These are phyloP conservation scores for Sphaeramia orbicularis DNA, from an alignment of 2,797 vertebrate species.

Conservation along the genomic window DNA sequence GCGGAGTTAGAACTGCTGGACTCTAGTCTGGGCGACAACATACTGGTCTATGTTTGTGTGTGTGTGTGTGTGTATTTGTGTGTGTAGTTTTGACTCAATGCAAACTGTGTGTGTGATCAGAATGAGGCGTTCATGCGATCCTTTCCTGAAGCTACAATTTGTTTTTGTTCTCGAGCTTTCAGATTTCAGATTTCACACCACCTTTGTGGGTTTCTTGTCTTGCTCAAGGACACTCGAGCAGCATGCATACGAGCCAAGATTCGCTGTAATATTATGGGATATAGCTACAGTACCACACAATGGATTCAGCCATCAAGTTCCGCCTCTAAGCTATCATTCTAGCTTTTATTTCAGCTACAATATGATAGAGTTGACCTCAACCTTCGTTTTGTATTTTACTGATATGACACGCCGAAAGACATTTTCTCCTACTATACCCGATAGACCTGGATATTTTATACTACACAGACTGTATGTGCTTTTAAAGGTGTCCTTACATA, in stretches of 20 bases:
- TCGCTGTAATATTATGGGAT: neutral
- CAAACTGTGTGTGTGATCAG: neutral
- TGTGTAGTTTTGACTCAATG: neutral
- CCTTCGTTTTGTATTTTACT: slow-evolving; percentile 26
- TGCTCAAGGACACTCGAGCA: slow-evolving; percentile 12
- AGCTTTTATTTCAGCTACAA: slow-evolving; percentile 16
- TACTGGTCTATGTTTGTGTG: neutral
- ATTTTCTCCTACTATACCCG: slow-evolving; percentile 27
- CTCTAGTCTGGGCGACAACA: slow-evolving; percentile 14
- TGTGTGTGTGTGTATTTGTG: slow-evolving; percentile 4
- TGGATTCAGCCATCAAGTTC: slow-evolving; percentile 17
- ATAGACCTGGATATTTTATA: slow-evolving; percentile 27
- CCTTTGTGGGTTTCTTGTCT: neutral
- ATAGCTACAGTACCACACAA: slow-evolving; percentile 27
- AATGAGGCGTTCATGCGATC: slow-evolving; percentile 8
- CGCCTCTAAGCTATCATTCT: slow-evolving; percentile 16
- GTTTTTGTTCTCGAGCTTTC: neutral
- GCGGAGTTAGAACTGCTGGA: slow-evolving; percentile 7
- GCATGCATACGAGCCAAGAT: neutral
- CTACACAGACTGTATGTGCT: slow-evolving; percentile 5
- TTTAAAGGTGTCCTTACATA: slow-evolving; percentile 32
- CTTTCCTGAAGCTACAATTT: neutral
- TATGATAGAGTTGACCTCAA: slow-evolving; percentile 35
- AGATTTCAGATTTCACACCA: neutral
- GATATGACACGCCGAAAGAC: slow-evolving; percentile 28